Percentiles rank a stretch among this genome's conserved stretches.
Conservation (phyloP, 2,113 vertebrate genomes). For the Aldabrachelys gigantea region DNA sequence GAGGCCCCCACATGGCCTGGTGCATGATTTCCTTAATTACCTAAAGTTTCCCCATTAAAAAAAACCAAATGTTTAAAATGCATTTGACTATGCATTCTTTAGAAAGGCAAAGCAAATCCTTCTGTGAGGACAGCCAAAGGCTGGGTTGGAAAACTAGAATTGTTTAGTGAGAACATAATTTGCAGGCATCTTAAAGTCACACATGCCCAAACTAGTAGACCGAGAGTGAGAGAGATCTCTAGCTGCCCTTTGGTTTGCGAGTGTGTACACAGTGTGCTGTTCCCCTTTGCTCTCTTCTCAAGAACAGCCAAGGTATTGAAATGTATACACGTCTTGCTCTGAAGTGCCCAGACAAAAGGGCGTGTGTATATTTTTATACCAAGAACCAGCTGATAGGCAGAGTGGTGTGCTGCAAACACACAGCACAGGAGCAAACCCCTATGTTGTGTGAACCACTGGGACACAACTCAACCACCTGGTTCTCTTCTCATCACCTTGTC, state of each 20-base stretch:
- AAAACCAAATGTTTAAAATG: not conserved
- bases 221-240: not conserved
- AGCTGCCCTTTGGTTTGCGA: not conserved
- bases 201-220: not conserved
- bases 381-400: not conserved
- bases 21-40: constrained; percentile 78
- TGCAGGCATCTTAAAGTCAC: not conserved
- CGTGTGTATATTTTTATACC: not conserved
- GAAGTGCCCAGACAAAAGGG: not conserved
- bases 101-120: not conserved
- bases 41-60: constrained; percentile 18
- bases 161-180: not conserved
- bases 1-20: constrained; percentile 78
- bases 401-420: not conserved
- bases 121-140: not conserved
- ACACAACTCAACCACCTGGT: rapidly evolving
- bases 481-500: not conserved
- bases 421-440: not conserved
- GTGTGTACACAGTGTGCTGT: not conserved
- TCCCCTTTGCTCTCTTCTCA: not conserved
- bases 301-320: not conserved
- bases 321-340: not conserved
- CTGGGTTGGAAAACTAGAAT: not conserved
- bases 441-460: rapidly evolving
- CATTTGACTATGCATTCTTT: not conserved